phyloP scores from a whole-genome alignment of 2,888 invertebrate genomes.

The Leptogaster cylindrica region DNA sequence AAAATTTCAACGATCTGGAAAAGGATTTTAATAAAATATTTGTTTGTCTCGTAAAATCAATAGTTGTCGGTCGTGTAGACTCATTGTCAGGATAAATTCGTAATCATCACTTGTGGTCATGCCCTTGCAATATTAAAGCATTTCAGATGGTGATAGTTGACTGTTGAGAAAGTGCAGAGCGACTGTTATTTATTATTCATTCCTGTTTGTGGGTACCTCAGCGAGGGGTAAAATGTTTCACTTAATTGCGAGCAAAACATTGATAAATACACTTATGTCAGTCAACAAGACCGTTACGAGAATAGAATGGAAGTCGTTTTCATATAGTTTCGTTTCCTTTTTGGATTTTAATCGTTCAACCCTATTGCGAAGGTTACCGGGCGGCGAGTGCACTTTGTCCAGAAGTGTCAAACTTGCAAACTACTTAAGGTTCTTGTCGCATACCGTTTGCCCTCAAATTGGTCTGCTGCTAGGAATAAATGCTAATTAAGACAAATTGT shows the following conservation, averaged over 20 bases:
- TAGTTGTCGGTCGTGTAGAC: too few species aligned
- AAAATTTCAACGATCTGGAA: too few species aligned
- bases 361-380: background rate
- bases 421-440: conserved; percentile 36
- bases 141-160: too few species aligned
- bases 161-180: too few species aligned
- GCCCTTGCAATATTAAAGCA: background rate
- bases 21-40: too few species aligned
- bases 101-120: background rate
- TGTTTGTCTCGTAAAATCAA: too few species aligned
- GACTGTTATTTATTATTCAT: too few species aligned
- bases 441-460: conserved; percentile 17
- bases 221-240: background rate
- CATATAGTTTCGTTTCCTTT: conserved; percentile 13
- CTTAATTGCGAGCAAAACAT: conserved; percentile 25
- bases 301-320: conserved; percentile 16
- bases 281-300: conserved; percentile 10
- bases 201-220: too few species aligned
- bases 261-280: conserved; percentile 31
- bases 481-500: conserved; percentile 47
- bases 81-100: background rate
- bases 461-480: conserved; percentile 41
- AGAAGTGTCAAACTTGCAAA: conserved; percentile 40
- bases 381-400: conserved; percentile 25
- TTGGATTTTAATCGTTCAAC: background rate